Evolutionary conservation across 2,113 vertebrate species (phyloP).

Genomic region (Sprattus sprattus): DNA sequence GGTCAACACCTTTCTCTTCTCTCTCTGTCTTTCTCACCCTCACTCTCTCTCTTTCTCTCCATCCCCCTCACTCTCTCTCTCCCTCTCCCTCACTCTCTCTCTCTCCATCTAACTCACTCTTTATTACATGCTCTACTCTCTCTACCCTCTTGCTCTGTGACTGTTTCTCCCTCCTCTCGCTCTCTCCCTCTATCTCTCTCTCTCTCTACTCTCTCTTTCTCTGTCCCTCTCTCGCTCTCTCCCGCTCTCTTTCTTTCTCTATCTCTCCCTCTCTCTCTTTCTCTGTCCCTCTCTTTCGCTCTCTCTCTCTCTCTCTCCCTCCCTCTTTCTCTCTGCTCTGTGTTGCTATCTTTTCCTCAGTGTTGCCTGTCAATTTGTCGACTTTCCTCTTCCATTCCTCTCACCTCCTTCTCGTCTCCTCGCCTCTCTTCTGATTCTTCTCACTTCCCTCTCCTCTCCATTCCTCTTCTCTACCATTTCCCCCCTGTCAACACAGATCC

Average conservation of each 20-base stretch:
- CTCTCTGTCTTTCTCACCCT: slow-evolving; percentile 34
- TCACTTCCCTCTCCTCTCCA: not conserved
- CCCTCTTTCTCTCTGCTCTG: not conserved
- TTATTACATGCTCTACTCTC: not conserved
- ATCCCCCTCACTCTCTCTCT: not conserved
- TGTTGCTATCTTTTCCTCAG: not conserved
- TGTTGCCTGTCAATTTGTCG: not conserved
- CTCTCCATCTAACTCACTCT: not conserved
- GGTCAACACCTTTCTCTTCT: slow-evolving; percentile 55
- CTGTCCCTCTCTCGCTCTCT: slow-evolving; percentile 30
- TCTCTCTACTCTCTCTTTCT: no score
- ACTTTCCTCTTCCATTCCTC: not conserved
- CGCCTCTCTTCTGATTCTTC: not conserved
- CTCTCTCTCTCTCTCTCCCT: slow-evolving; percentile 24
- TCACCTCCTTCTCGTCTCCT: not conserved
- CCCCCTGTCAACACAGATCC: no score
- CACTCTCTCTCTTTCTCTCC: slow-evolving; percentile 31
- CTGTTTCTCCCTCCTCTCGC: slow-evolving; percentile 28
- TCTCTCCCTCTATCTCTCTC: not conserved
- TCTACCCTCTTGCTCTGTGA: not conserved
- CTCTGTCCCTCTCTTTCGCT: not conserved
- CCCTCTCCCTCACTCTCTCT: not conserved
- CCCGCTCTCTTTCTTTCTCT: not conserved
- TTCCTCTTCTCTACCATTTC: no score
- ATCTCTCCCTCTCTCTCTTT: no score